Conservation (phyloP, 2,113 vertebrate species). For the Bagarius yarrelli region DNA sequence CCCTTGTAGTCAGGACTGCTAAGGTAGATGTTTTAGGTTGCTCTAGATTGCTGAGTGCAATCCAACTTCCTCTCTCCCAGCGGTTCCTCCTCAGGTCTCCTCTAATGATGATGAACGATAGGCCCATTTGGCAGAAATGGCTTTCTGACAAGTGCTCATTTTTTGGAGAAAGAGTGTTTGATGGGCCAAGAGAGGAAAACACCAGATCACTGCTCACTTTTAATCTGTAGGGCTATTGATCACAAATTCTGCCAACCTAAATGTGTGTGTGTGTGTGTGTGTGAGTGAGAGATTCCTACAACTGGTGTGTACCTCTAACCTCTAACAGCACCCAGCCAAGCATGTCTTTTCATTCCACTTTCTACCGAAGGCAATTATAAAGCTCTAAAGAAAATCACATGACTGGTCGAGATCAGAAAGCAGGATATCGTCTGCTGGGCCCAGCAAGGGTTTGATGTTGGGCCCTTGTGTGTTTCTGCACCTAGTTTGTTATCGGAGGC, state of each 20-base stretch:
- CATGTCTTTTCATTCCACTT: conserved; percentile 65
- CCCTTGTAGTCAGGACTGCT: neutral
- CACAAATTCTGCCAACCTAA: conserved; percentile 30
- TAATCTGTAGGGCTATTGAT: conserved; percentile 48
- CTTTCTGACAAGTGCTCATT: conserved; percentile 49
- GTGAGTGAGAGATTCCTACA: conserved; percentile 51
- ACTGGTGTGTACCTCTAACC: conserved; percentile 56
- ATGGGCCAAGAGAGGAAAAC: conserved; percentile 43
- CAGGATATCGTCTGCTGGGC: conserved; percentile 43
- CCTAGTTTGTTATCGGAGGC: conserved; percentile 34
- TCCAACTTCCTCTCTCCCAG: conserved; percentile 1
- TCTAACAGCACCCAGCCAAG: conserved; percentile 62
- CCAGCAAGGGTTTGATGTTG: neutral
- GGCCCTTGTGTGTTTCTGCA: conserved; percentile 33
- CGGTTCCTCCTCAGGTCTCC: conserved; percentile 6
- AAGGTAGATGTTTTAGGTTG: conserved; percentile 10
- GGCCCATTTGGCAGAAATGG: conserved; percentile 46
- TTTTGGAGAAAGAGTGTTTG: conserved; percentile 21
- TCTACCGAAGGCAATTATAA: conserved; percentile 68
- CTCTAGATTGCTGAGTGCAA: conserved; percentile 22
- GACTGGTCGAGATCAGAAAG: conserved; percentile 58
- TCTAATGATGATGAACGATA: conserved; percentile 55
- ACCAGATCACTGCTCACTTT: conserved; percentile 45
- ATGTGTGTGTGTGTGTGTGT: conserved; percentile 17
- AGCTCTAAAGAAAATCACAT: conserved; percentile 61